Percentiles rank a stretch among this genome's conserved stretches.
phyloP scores from a whole-genome alignment of 2,797 vertebrate genomes.

The Epinephelus awoara region DNA sequence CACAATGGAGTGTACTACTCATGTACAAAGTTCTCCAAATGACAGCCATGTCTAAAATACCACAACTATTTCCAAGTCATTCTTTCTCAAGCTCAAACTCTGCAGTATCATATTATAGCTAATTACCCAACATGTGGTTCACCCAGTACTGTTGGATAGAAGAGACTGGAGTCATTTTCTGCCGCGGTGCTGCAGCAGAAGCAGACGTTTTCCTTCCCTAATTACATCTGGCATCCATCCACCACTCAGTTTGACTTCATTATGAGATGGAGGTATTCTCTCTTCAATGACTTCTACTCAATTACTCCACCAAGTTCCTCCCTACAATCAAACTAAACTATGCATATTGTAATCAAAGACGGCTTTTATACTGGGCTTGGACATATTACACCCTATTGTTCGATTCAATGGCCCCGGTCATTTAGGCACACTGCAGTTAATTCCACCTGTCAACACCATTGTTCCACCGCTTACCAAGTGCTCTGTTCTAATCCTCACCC shows the following conservation, averaged over 20 bases:
- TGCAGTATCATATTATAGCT: slow-evolving; percentile 63
- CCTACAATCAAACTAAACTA: slow-evolving; percentile 76
- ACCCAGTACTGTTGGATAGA: slow-evolving; percentile 66
- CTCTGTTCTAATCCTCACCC: slow-evolving; percentile 50
- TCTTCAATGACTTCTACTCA: slow-evolving; percentile 81
- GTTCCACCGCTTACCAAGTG: slow-evolving; percentile 54
- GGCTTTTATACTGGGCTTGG: slow-evolving; percentile 62
- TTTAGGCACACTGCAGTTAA: slow-evolving; percentile 61
- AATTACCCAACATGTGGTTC: slow-evolving; percentile 78
- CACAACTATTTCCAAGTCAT: slow-evolving; percentile 30
- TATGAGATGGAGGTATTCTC: slow-evolving; percentile 83
- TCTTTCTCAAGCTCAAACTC: slow-evolving; percentile 56
- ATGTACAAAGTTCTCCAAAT: slow-evolving; percentile 48
- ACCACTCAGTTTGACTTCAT: slow-evolving; percentile 82
- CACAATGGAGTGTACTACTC: slow-evolving; percentile 7
- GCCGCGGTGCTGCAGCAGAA: slow-evolving; percentile 69
- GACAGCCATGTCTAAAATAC: slow-evolving; percentile 41
- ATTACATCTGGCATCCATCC: slow-evolving; percentile 83
- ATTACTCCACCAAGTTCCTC: slow-evolving; percentile 77
- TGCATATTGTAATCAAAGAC: slow-evolving; percentile 75
- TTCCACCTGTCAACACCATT: slow-evolving; percentile 62
- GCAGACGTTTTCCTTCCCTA: slow-evolving; percentile 77
- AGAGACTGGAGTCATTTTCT: slow-evolving; percentile 78
- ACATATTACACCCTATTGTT: slow-evolving; percentile 73
- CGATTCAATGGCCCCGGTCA: slow-evolving; percentile 52